These are phyloP conservation scores for Pristiophorus japonicus DNA, from an alignment of 2,113 vertebrate species.

Conservation along the genomic window DNA sequence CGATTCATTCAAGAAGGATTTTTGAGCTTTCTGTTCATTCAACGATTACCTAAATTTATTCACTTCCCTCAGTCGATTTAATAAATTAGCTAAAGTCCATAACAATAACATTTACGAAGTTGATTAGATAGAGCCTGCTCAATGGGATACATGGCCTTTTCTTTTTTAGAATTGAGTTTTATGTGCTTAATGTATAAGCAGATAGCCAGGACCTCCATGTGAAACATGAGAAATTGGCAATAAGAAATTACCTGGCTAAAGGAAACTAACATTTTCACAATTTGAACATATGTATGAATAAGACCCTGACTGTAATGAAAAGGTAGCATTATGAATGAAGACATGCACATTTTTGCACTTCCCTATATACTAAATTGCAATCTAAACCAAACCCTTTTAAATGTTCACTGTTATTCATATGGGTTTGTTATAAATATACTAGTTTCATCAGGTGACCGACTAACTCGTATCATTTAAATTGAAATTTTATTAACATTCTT, in stretches of 20 bases:
- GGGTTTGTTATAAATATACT: background rate
- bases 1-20: background rate
- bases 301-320: background rate
- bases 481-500: background rate
- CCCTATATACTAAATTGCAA: background rate
- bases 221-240: background rate
- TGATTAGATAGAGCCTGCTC: background rate
- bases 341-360: background rate
- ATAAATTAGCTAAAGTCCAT: background rate
- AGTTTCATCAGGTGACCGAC: background rate
- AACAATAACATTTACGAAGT: background rate
- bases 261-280: background rate
- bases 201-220: background rate
- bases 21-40: background rate
- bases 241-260: background rate
- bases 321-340: background rate
- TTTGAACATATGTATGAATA: background rate
- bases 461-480: background rate
- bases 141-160: background rate
- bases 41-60: background rate
- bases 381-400: background rate
- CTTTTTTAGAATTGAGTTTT: background rate
- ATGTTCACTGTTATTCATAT: background rate
- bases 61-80: background rate
- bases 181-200: background rate